phyloP scores from a whole-genome alignment of 1,140 invertebrate species.

The Melitaea cinxia region DNA sequence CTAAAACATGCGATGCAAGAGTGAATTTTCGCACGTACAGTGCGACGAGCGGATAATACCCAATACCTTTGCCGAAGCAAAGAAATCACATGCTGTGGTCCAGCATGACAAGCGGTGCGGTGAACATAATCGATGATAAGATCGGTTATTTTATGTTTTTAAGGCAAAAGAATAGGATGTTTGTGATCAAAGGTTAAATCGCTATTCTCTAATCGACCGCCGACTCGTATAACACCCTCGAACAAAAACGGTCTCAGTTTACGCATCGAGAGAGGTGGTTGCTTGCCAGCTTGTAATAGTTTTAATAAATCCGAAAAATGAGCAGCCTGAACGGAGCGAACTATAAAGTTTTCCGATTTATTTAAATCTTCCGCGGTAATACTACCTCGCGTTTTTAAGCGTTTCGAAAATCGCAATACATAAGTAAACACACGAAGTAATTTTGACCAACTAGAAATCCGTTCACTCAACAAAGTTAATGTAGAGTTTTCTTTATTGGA shows the following conservation, averaged over 20 bases:
- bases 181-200: conserved; percentile 3
- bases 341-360: background rate
- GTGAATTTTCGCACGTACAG: background rate
- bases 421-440: background rate
- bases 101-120: background rate
- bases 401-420: background rate
- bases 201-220: background rate
- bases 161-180: background rate
- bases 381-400: background rate
- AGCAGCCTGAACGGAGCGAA: background rate
- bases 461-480: background rate
- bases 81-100: background rate
- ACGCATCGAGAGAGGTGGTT: background rate
- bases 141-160: background rate
- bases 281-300: background rate
- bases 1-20: background rate
- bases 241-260: background rate
- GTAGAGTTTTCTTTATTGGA: background rate
- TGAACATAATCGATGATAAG: background rate
- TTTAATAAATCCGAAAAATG: background rate
- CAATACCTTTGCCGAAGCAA: background rate
- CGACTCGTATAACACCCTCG: background rate
- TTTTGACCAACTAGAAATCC: background rate
- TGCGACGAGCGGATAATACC: background rate
- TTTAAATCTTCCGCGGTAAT: background rate